Conservation (phyloP, 2,113 vertebrate species). For the Centropus bengalensis region DNA sequence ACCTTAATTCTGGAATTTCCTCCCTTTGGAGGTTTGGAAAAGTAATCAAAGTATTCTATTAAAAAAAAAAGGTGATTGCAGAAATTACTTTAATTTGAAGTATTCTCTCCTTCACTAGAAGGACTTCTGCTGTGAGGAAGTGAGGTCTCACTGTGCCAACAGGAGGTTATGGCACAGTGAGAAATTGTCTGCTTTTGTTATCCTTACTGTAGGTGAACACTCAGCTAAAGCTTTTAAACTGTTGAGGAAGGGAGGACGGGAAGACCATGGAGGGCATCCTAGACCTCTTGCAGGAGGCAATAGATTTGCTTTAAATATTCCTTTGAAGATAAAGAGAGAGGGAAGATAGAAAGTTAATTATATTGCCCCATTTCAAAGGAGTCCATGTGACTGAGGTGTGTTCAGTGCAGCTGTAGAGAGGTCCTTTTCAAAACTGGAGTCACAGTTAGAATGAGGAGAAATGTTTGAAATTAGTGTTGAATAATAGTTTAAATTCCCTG, state of each 20-base stretch:
- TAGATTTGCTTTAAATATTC: background rate
- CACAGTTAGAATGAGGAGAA: background rate
- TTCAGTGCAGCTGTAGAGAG: background rate
- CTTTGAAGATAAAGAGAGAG: background rate
- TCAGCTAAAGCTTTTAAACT: background rate
- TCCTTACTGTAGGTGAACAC: background rate
- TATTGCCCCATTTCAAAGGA: background rate
- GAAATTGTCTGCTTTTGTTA: background rate
- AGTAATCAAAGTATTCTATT: constrained; percentile 22
- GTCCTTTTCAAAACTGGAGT: background rate
- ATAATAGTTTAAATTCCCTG: background rate
- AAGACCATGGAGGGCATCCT: background rate
- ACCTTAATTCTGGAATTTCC: constrained; percentile 16
- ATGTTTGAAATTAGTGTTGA: background rate
- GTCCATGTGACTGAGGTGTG: fast-evolving
- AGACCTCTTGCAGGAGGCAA: background rate
- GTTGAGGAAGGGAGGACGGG: background rate
- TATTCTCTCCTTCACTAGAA: background rate
- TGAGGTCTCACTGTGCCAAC: background rate
- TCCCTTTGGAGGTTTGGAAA: constrained; percentile 24
- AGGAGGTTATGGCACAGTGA: background rate
- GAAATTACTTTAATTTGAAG: background rate
- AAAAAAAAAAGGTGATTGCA: background rate
- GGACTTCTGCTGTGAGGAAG: background rate
- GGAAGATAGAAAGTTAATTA: background rate